Percentiles rank a stretch among this genome's conserved stretches.
Evolutionary conservation across 2,797 vertebrate genomes (phyloP).

Genomic region (Tokudaia tokunoshimensis): DNA sequence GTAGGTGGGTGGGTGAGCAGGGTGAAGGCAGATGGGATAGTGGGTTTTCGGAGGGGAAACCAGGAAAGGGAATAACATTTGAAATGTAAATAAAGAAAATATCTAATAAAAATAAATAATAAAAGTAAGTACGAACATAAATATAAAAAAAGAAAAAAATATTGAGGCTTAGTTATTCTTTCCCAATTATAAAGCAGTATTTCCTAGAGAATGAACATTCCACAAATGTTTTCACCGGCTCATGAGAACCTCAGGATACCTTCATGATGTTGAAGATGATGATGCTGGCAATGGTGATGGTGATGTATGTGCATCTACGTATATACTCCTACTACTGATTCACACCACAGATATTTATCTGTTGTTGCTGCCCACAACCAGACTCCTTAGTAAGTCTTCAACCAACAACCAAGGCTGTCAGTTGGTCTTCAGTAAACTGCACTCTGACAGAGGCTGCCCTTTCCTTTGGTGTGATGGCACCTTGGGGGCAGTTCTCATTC

Average conservation of each 20-base stretch:
- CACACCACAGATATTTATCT: neutral
- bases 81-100: no score
- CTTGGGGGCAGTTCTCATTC: neutral
- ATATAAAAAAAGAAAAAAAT: slow-evolving; percentile 5
- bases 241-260: neutral
- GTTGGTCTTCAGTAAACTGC: neutral
- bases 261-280: neutral
- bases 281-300: neutral
- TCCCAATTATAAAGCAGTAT: slow-evolving; percentile 33
- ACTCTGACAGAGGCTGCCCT: neutral
- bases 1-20: no score
- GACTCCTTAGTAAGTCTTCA: neutral
- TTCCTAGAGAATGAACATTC: neutral
- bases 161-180: neutral
- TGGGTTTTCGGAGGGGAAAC: no score
- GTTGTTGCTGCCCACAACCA: no score
- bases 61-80: no score
- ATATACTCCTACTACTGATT: neutral
- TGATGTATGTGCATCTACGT: neutral
- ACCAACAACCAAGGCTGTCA: neutral
- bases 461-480: neutral
- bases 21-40: no score
- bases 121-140: no score
- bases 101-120: no score
- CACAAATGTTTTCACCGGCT: neutral